Conservation (phyloP, 2,888 invertebrate genomes). For the Callinectes sapidus region DNA sequence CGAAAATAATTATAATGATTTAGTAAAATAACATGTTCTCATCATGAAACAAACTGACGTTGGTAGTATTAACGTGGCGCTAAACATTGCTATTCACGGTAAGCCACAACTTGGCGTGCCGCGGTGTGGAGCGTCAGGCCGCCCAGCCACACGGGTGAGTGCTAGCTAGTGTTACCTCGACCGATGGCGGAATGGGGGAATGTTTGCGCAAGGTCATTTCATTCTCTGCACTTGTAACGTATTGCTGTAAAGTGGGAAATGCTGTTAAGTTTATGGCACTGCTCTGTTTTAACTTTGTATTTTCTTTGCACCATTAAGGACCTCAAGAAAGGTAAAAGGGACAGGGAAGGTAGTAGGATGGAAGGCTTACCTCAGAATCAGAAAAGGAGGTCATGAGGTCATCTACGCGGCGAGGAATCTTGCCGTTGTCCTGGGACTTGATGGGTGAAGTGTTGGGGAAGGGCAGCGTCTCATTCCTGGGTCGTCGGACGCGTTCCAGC, state of each 20-base stretch:
- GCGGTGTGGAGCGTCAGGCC: background rate
- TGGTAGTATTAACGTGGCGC: background rate
- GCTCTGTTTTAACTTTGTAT: background rate
- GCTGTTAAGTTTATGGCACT: background rate
- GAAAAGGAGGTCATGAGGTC: slow-evolving; percentile 73
- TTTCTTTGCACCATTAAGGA: slow-evolving; percentile 10
- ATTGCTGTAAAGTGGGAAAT: slow-evolving; percentile 62
- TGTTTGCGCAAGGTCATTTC: slow-evolving; percentile 66
- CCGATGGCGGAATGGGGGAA: slow-evolving; percentile 59
- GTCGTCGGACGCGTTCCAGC: slow-evolving; percentile 68
- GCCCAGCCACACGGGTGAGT: background rate
- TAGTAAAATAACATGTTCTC: background rate
- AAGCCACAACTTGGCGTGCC: background rate
- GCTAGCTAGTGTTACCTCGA: slow-evolving; percentile 54
- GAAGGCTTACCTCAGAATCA: slow-evolving; percentile 69
- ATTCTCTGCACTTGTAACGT: slow-evolving; percentile 55
- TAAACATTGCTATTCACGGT: background rate
- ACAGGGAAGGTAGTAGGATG: background rate
- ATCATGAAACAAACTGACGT: background rate
- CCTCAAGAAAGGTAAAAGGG: background rate
- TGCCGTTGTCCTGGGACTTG: slow-evolving; percentile 54
- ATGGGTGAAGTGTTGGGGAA: slow-evolving; percentile 73
- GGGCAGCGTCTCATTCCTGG: slow-evolving; percentile 64
- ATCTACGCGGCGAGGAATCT: slow-evolving; percentile 73
- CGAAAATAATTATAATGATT: background rate